These are phyloP conservation scores for Ceratitis capitata DNA, from an alignment of 1,140 invertebrate species.

Conservation along the genomic window DNA sequence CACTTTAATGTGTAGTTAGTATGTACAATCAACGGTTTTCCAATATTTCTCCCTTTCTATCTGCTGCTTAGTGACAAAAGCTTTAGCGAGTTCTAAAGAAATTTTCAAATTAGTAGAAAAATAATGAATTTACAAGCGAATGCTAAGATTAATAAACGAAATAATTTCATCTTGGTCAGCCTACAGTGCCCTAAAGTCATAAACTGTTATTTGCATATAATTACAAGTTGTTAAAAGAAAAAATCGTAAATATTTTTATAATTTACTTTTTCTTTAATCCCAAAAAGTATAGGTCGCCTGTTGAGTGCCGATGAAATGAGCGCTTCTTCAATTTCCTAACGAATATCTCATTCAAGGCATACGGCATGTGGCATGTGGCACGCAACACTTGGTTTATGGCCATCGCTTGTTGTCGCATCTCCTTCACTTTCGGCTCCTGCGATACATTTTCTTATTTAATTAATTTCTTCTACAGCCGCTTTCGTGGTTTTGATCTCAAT, in stretches of 20 bases:
- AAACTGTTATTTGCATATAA: not conserved
- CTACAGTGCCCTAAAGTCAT: too few species aligned
- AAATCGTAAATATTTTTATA: too few species aligned
- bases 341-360: not conserved
- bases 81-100: too few species aligned
- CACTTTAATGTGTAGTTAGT: too few species aligned
- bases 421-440: not conserved
- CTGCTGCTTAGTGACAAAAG: too few species aligned
- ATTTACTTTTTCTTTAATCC: not conserved
- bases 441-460: conserved; percentile 24
- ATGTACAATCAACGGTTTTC: too few species aligned
- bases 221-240: not conserved
- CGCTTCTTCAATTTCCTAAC: not conserved
- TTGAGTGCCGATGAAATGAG: not conserved
- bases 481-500: conserved; percentile 33
- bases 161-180: too few species aligned
- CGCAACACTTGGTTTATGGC: not conserved
- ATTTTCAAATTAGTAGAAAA: too few species aligned
- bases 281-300: not conserved
- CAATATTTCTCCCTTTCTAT: too few species aligned
- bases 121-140: too few species aligned
- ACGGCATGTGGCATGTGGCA: not conserved
- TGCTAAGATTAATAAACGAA: too few species aligned
- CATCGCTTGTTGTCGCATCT: not conserved
- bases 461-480: conserved; percentile 12